Base-by-base conservation (phyloP, 2,888 invertebrate species). In the Pocota personata region DNA sequence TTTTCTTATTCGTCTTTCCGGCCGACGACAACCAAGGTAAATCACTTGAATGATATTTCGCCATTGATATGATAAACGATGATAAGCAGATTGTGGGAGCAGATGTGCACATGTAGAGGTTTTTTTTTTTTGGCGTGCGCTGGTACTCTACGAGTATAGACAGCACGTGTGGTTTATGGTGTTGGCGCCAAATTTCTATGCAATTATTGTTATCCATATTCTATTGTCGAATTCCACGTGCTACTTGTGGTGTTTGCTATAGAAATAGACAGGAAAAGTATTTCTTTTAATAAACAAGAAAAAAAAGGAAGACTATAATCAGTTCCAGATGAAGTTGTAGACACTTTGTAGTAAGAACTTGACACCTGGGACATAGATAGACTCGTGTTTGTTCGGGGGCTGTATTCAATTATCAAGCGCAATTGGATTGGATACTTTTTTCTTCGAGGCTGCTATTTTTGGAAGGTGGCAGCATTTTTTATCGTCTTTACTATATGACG, bases 21-120 rank as follows among this genome's bases (percentile, higher is more conserved):
- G 84, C 69, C 58, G 14, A 10, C 3, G 57, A 30, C 10, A 12
- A 43, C 24, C 4, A 4, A 71, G 52, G 60, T 75, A 79, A 57
- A 79, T 78, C 67, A 69, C 43, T 75, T 71, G 27, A 57, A 71
- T 32, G 37, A 32, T 60, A 76, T 76, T 80, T 80, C 80, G 67
- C 82, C 76, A 80, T 86, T 86, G 86, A 86, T 86, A 80, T 80
- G 86, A 77, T 86, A 86, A 80, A 82, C 72, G 62, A 73, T 46
- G 58, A 55, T 82, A 77, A 86, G 82, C 71, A 77, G 72, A 86
- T 86, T 82, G 82, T 82, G 86, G 76, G 86, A 72, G 86, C 86
- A 86, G 86, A 86, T 86, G 86, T 69, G 66, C 67, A 46, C 66
- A 40, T 43, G 50, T 66, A 43, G 32, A 43, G 58, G 40, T 50